A percentile compares a stretch with the other conserved stretches of the same genome.
Conservation (phyloP, 2,888 invertebrate species). For the Clusia tigrina region DNA sequence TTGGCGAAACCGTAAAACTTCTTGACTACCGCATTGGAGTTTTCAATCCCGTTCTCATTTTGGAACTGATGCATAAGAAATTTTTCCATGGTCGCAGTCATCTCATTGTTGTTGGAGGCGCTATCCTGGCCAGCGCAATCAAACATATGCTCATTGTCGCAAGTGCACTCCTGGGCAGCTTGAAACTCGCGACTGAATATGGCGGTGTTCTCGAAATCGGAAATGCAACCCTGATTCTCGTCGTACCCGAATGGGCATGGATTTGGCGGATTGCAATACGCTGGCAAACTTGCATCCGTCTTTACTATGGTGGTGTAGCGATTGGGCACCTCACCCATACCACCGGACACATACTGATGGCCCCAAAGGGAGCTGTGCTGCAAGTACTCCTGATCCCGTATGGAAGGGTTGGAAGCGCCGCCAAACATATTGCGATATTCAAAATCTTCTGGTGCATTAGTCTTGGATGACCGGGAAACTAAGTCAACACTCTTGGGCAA, state of each 20-base stretch:
- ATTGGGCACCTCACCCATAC: conserved; percentile 73
- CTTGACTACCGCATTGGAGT: conserved; percentile 75
- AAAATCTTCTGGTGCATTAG: conserved; percentile 70
- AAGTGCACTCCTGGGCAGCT: conserved; percentile 93
- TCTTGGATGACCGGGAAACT: conserved; percentile 68
- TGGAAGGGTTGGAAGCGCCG: conserved; percentile 73
- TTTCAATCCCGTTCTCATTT: conserved; percentile 64
- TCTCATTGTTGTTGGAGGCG: conserved; percentile 50
- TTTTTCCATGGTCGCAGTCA: conserved; percentile 72
- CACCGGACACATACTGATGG: conserved; percentile 79
- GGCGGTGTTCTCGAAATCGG: conserved; percentile 92
- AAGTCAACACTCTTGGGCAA: conserved; percentile 58
- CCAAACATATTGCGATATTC: conserved; percentile 79
- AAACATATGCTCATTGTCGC: conserved; percentile 98
- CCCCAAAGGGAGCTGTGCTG: conserved; percentile 82
- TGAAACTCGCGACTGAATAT: conserved; percentile 94
- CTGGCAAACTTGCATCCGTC: conserved; percentile 90
- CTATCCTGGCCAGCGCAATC: conserved; percentile 75
- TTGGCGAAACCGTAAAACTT: conserved; percentile 69
- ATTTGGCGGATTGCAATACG: conserved; percentile 99
- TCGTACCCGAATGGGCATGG: conserved; percentile 94
- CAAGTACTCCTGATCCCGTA: conserved; percentile 87
- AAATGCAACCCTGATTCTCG: conserved; percentile 88
- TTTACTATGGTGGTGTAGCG: conserved; percentile 74
- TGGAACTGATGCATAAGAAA: conserved; percentile 68